phyloP scores from a whole-genome alignment of 2,888 invertebrate genomes.

The Drosophila falleni region DNA sequence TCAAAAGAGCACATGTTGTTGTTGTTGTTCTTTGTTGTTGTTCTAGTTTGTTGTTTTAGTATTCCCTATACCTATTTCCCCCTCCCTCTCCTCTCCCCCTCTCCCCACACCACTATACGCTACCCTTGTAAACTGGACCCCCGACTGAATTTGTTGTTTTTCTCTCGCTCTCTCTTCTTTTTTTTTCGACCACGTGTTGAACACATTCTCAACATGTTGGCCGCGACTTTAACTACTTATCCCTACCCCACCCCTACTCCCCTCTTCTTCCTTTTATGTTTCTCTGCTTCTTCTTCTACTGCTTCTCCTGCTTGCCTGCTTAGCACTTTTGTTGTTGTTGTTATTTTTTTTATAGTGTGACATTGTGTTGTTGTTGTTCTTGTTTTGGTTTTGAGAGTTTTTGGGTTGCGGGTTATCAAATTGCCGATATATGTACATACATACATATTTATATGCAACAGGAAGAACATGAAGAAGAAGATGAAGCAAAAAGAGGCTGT shows the following conservation, averaged over 20 bases:
- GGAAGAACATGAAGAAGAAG: slow-evolving; percentile 1
- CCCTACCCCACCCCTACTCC: not conserved
- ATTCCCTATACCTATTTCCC: not conserved
- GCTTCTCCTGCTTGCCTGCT: slow-evolving; percentile 34
- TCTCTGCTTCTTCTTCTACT: slow-evolving; percentile 10
- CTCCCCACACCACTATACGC: not conserved
- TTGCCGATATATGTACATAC: slow-evolving; percentile 27
- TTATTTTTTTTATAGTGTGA: slow-evolving; percentile 35
- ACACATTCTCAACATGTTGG: slow-evolving; percentile 76
- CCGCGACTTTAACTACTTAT: slow-evolving; percentile 29
- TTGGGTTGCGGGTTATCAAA: slow-evolving; percentile 72
- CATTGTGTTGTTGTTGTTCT: slow-evolving; percentile 19
- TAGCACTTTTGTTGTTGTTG: slow-evolving; percentile 29
- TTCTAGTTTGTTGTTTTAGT: not conserved
- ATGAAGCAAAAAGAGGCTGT: not conserved
- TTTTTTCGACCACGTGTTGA: slow-evolving; percentile 70
- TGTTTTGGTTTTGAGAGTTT: slow-evolving; percentile 30
- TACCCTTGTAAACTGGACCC: not conserved
- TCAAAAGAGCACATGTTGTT: slow-evolving; percentile 2
- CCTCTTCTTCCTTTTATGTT: not conserved
- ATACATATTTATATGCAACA: slow-evolving; percentile 2
- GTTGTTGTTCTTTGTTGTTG: slow-evolving; percentile 2
- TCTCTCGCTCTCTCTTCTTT: not conserved
- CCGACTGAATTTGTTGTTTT: not conserved
- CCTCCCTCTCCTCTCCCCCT: not conserved